phyloP scores from a whole-genome alignment of 2,113 vertebrate species.

The Xenopus laevis region DNA sequence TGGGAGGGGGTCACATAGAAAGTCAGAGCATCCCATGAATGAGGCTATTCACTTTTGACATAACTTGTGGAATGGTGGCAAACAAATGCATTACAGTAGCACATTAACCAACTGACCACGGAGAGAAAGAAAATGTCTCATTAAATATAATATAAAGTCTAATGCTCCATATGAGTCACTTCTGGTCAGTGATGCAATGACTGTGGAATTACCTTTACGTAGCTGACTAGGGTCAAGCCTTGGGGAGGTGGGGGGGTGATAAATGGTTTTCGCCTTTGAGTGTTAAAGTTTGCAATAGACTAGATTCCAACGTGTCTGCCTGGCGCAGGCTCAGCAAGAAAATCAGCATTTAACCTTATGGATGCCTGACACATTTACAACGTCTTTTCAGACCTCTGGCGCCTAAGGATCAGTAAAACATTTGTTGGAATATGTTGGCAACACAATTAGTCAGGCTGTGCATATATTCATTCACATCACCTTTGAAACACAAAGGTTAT shows the following conservation, averaged over 20 bases:
- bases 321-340: not conserved
- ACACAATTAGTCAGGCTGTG: no score
- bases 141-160: not conserved
- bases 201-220: conserved; percentile 27
- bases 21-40: conserved; percentile 17
- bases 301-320: not conserved
- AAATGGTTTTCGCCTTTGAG: not conserved
- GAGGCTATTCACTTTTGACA: conserved; percentile 1
- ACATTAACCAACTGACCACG: not conserved
- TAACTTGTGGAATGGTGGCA: not conserved
- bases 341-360: not conserved
- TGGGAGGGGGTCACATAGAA: not conserved
- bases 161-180: not conserved
- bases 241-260: not conserved
- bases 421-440: no score
- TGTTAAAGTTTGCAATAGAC: not conserved
- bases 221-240: not conserved
- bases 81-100: conserved; percentile 24
- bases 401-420: no score
- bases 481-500: no score
- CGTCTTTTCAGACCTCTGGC: not conserved
- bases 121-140: conserved; percentile 15
- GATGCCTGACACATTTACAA: not conserved
- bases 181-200: conserved; percentile 9
- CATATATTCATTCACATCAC: no score